Evolutionary conservation across 2,888 invertebrate genomes (phyloP), one percentile per base, ranked within the genome.

Genomic region (Resseliella maxima): DNA sequence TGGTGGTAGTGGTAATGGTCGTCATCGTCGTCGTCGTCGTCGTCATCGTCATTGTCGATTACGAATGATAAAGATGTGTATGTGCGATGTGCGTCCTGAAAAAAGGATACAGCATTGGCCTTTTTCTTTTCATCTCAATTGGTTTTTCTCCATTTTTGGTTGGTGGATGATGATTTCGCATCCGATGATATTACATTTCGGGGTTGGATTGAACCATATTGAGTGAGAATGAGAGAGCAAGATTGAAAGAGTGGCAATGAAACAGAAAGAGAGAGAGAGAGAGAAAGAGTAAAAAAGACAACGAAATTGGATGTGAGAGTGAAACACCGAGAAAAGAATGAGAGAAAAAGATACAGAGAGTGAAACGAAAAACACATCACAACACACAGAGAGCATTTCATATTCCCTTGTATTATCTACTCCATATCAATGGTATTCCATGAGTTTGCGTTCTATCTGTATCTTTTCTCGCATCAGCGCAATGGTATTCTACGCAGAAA

Each of bases 121-220:
- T 2, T 12, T 59, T 59, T 24, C 27, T 59, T 12, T 59, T 59
- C 59, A 24, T 18, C 50, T 81, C 38, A 36, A 83, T 38, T 38
- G 83, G 38, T 38, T 72, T 83, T 83, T 83, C 83, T 38, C 38
- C 38, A 83, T 83, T 38, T 83, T 83, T 83, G 83, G 83, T 83
- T 83, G 83, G 83, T 38, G 36, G 38, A 83, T 38, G 83, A 83
- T 83, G 83, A 83, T 38, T 83, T 83, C 10, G 36, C 36, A 83
- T 83, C 83, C n/a, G n/a, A 83, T 83, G 83, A 83, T 83, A 83
- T 36, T 38, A 83, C 83, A 41, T 83, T 38, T 83, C n/a, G 83
- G 83, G 83, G 83, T 83, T 83, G 83, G 83, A 83, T 83, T 15
- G n/a, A 64, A 64, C 50, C 50, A 21, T 3, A 41, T 12, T 12